These are phyloP conservation scores for Smutsia temminckii DNA, from an alignment of 2,797 vertebrate genomes.

Conservation along the genomic window DNA sequence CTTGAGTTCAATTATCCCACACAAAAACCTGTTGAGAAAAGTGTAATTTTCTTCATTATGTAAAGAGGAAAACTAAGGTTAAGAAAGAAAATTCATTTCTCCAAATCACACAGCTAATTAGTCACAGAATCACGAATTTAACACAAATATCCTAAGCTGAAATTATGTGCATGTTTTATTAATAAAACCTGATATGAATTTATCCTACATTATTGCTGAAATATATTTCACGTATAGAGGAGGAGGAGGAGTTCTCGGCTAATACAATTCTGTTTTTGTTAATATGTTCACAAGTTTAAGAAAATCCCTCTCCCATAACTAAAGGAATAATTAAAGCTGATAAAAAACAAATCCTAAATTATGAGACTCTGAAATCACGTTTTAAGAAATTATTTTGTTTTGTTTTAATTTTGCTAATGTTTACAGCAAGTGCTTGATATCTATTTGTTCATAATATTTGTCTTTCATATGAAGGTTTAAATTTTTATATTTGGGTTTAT, in stretches of 20 bases:
- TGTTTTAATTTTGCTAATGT: conserved; percentile 70
- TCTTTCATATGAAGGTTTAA: conserved; percentile 73
- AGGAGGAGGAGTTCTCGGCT: background rate
- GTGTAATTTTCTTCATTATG: background rate
- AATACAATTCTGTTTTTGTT: conserved; percentile 40
- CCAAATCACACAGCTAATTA: background rate
- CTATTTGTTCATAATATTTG: conserved; percentile 80
- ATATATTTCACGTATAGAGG: background rate
- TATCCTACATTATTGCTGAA: background rate
- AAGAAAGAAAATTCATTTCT: background rate
- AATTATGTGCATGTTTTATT: background rate
- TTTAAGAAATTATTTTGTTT: conserved; percentile 48
- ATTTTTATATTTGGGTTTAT: conserved; percentile 80
- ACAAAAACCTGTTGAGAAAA: background rate
- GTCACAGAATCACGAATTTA: background rate
- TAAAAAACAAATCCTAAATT: conserved; percentile 9
- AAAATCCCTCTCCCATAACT: conserved; percentile 66
- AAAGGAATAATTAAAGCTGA: conserved; percentile 58
- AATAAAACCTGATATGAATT: background rate
- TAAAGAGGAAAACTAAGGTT: background rate
- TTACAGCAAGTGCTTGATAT: conserved; percentile 59
- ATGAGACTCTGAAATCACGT: background rate
- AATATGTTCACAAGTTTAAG: conserved; percentile 45
- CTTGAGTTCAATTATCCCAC: background rate
- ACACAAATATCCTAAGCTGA: background rate